Base-by-base conservation (phyloP, 2,113 vertebrate species). In the Gorsachius goisagi region DNA sequence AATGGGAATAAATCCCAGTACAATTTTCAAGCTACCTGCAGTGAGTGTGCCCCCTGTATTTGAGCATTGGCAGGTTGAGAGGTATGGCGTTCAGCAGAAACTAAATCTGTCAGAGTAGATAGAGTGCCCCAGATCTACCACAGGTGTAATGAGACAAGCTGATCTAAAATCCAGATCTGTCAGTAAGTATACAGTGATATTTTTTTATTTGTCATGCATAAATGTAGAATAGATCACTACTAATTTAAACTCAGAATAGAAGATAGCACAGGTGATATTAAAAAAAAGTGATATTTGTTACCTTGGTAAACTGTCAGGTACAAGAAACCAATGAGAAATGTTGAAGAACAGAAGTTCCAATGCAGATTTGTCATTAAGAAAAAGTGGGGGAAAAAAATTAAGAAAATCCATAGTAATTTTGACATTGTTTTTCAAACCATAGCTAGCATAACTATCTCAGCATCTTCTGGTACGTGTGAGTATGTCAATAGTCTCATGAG, bases 141-240 rank as follows among this genome's bases (percentile, higher is more conserved):
- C 37, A 87, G 73, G 81, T 85, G 92, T 82, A 90, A 62, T 89
- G 94, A 97, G 94, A 94, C 77, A 94, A 95, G 83, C 92, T 96
- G 73, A 88, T 97, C 87, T 94, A 93, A 95, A 89, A 95, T 97
- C 97, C 95, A 94, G 55, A 81, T 97, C 49, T 97, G 62, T 91
- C 92, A 95, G 79, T 66, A 93, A 89, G 90, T 77, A 76, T 56
- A 90, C 83, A 39, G 32, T 79, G 53, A 24, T 82, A 62, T 68
- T 89, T 96, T 97, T 97, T 93, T 93, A 95, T 94, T 92, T 22
- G 15, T 6, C 14, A 15, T 17, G 9, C 32, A 17, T 62, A 41
- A 55, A 71, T 47, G 15, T 75, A 28, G 45, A 69, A 16, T 45
- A 85, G 37, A n/a, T 37, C 24, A 33, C 37, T 78, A 6, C 44